Evolutionary conservation across 2,797 vertebrate species (phyloP).

Genomic region (Furcifer pardalis): DNA sequence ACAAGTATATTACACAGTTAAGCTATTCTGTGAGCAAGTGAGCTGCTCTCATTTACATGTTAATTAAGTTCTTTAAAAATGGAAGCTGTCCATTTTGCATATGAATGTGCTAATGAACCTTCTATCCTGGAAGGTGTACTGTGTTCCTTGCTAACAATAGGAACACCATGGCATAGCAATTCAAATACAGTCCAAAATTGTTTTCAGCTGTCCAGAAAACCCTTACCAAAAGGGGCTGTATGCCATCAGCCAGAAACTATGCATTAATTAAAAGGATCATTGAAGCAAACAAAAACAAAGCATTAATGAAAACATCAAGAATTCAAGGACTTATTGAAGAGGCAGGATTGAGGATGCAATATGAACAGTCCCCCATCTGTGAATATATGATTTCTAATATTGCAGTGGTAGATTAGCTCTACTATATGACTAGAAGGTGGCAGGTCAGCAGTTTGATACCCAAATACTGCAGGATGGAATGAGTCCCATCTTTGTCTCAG

Average conservation of each 20-base stretch:
- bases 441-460: no score
- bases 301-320: not conserved
- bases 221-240: slow-evolving; percentile 5
- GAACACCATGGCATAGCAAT: slow-evolving; percentile 2
- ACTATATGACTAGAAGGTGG: no score
- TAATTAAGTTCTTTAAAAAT: slow-evolving; percentile 26
- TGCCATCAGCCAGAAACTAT: not conserved
- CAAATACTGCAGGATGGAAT: no score
- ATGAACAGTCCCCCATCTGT: not conserved
- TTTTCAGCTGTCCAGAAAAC: not conserved
- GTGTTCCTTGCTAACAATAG: not conserved
- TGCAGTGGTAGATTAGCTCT: not conserved
- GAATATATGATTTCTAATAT: not conserved
- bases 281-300: not conserved
- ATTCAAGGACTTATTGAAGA: not conserved
- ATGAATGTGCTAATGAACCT: slow-evolving; percentile 27
- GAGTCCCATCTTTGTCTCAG: no score
- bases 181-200: not conserved
- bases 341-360: not conserved
- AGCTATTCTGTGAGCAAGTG: slow-evolving; percentile 15
- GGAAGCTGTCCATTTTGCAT: slow-evolving; percentile 30
- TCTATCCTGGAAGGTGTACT: not conserved
- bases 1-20: slow-evolving; percentile 2
- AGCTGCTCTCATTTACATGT: slow-evolving; percentile 19
- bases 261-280: slow-evolving; percentile 30